These are phyloP conservation scores for Archips xylosteana DNA, from an alignment of 2,888 invertebrate species.

Conservation along the genomic window DNA sequence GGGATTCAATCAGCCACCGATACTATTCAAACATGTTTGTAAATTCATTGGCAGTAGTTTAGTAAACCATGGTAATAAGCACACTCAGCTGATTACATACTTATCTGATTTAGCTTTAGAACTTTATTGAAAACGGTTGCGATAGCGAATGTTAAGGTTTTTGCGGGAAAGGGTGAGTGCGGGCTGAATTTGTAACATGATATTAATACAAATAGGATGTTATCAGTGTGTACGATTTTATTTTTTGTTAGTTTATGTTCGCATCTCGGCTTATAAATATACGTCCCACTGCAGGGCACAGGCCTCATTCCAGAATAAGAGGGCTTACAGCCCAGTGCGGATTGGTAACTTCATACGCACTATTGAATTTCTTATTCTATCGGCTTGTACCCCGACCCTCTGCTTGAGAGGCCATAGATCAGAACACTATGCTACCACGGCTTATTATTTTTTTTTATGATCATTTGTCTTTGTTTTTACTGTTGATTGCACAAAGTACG, in stretches of 20 bases:
- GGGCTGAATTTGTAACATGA: not conserved
- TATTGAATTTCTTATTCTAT: no score
- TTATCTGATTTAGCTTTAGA: not conserved
- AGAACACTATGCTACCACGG: no score
- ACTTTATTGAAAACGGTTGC: constrained; percentile 5
- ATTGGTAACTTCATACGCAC: no score
- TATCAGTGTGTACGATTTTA: not conserved
- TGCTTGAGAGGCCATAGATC: no score
- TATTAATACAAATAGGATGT: not conserved
- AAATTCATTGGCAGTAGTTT: not conserved
- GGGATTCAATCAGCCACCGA: not conserved
- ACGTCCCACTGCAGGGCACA: no score
- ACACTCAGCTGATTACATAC: not conserved
- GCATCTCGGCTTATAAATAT: no score
- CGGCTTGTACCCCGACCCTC: no score
- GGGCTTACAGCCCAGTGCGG: no score
- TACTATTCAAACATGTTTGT: not conserved
- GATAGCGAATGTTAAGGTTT: not conserved
- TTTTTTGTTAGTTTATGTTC: not conserved
- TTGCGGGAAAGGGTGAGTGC: not conserved
- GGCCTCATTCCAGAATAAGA: no score
- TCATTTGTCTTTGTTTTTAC: no score
- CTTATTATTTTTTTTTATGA: no score
- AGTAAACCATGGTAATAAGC: not conserved
- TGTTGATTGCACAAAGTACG: no score